A percentile compares a stretch with the other conserved stretches of the same genome.
phyloP scores from a whole-genome alignment of 1,140 invertebrate genomes.

The Hycleus cichorii region DNA sequence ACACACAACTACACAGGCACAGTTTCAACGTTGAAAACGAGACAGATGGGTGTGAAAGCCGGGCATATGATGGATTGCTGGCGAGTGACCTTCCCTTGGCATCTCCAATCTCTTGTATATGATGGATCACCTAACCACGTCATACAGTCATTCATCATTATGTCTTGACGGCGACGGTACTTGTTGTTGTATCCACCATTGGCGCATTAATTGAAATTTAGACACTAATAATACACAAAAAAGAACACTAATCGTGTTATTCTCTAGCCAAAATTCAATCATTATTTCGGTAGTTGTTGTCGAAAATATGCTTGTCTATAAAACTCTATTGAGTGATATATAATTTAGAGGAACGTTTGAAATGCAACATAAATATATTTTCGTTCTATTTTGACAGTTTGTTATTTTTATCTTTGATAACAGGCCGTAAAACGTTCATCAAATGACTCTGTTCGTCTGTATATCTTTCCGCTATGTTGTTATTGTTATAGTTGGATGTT shows the following conservation, averaged over 20 bases:
- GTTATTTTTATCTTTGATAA: constrained; percentile 19
- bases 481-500: constrained; percentile 1
- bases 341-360: no score
- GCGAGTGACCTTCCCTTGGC: constrained; percentile 36
- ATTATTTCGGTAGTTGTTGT: no score
- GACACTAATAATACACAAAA: no score
- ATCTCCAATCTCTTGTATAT: constrained; percentile 40
- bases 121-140: constrained; percentile 38
- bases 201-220: constrained; percentile 23
- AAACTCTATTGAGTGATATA: no score
- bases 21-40: no score
- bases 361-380: constrained; percentile 11
- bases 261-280: no score
- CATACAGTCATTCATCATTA: constrained; percentile 36
- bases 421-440: constrained; percentile 25
- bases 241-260: no score
- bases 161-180: constrained; percentile 10
- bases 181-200: constrained; percentile 16
- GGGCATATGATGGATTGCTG: constrained; percentile 35
- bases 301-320: no score
- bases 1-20: neutral
- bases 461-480: no score
- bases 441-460: constrained; percentile 4
- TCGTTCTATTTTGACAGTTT: constrained; percentile 15
- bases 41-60: constrained; percentile 14